Conservation (phyloP, 2,113 vertebrate genomes). For the Capra hircus region DNA sequence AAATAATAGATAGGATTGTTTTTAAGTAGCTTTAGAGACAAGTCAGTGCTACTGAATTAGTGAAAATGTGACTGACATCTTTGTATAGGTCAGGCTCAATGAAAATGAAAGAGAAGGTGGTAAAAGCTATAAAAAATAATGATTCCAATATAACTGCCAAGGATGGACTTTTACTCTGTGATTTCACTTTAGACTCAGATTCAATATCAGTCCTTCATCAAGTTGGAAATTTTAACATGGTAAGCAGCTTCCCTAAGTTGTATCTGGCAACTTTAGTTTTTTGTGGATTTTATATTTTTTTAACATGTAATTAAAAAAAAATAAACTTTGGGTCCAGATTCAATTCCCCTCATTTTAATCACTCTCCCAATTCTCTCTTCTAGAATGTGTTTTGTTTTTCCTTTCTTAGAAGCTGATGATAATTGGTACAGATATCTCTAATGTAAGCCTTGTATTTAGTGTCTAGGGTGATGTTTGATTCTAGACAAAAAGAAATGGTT, state of each 20-base stretch:
- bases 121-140: constrained; percentile 51
- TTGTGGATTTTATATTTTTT: constrained; percentile 15
- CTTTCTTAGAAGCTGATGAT: neutral
- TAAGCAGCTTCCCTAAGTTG: neutral
- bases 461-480: neutral
- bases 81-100: constrained; percentile 67
- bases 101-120: constrained; percentile 62
- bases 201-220: neutral
- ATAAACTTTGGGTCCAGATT: neutral
- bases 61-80: constrained; percentile 66
- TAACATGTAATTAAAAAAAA: neutral
- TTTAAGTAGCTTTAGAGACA: constrained; percentile 64
- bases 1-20: constrained; percentile 61
- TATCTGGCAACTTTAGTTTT: neutral
- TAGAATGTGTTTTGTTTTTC: neutral
- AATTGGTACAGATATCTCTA: constrained; percentile 21
- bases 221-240: neutral
- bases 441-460: constrained; percentile 16
- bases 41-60: constrained; percentile 71
- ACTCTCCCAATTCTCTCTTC: neutral
- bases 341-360: neutral
- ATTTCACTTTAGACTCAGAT: constrained; percentile 54
- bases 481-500: neutral
- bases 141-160: constrained; percentile 33
- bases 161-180: neutral